phyloP scores from a whole-genome alignment of 2,888 invertebrate genomes.

The Scaptomyza caliginosa region DNA sequence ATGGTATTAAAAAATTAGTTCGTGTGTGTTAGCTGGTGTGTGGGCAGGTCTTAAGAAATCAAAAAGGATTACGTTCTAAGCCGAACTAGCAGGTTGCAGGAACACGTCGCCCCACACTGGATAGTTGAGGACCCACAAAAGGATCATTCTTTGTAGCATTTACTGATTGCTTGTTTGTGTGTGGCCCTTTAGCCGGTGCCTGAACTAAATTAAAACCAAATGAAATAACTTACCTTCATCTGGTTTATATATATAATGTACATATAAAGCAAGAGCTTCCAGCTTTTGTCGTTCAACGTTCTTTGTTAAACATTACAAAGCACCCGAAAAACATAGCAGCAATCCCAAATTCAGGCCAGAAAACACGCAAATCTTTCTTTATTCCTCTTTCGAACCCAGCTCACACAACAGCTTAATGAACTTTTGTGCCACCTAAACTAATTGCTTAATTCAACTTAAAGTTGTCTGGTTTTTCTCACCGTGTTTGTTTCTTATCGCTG shows the following conservation, averaged over 20 bases:
- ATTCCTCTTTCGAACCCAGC: neutral
- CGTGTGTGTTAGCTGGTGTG: conserved; percentile 12
- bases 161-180: conserved; percentile 29
- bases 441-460: conserved; percentile 4
- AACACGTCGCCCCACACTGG: conserved; percentile 57
- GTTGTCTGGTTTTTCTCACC: neutral
- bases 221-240: conserved; percentile 63
- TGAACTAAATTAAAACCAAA: conserved; percentile 70
- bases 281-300: conserved; percentile 49
- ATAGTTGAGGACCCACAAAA: conserved; percentile 34
- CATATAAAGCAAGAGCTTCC: conserved; percentile 3
- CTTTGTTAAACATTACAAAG: conserved; percentile 55
- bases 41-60: conserved; percentile 58
- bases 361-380: conserved; percentile 39
- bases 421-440: neutral
- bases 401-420: conserved; percentile 1
- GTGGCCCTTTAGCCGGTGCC: neutral
- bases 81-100: conserved; percentile 34
- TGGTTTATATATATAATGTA: conserved; percentile 50
- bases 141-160: conserved; percentile 12
- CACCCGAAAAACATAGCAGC: conserved; percentile 3
- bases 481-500: conserved; percentile 9
- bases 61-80: conserved; percentile 63
- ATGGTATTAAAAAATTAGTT: conserved; percentile 71
- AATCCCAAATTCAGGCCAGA: conserved; percentile 16